A percentile compares a stretch with the other conserved stretches of the same genome.
Conservation (phyloP, 2,888 invertebrate species). For the Rotaria macrura region DNA sequence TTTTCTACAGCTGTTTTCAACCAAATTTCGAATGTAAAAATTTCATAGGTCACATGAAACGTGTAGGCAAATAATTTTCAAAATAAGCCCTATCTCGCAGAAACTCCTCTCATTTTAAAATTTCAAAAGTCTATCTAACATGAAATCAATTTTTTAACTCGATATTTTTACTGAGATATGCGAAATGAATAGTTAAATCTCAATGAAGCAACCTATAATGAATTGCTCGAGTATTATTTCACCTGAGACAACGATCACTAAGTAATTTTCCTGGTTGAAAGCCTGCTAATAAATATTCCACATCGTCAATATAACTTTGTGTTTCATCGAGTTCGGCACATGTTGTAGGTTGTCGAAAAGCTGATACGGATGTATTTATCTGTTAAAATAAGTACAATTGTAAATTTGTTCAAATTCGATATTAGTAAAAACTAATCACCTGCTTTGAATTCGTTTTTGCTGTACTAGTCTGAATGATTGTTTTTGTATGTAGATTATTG, state of each 20-base stretch:
- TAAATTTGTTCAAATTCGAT: not conserved
- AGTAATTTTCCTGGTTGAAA: constrained; percentile 10
- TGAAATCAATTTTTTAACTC: too few species aligned
- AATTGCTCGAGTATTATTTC: not conserved
- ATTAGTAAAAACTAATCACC: not conserved
- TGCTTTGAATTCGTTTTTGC: not conserved
- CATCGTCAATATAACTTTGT: constrained; percentile 13
- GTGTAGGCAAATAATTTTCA: too few species aligned
- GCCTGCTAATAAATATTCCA: not conserved
- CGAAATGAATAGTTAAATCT: too few species aligned
- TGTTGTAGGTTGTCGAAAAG: not conserved
- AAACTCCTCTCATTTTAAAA: too few species aligned
- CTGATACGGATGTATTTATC: not conserved
- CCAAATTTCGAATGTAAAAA: too few species aligned
- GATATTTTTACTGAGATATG: too few species aligned
- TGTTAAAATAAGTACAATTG: not conserved
- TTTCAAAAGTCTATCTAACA: too few species aligned
- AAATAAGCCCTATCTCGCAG: too few species aligned
- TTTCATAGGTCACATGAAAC: too few species aligned
- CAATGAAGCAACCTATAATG: too few species aligned
- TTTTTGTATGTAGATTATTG: not conserved
- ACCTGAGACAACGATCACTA: not conserved
- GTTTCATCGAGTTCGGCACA: constrained; percentile 10
- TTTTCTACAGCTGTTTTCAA: too few species aligned
- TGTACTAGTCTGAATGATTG: not conserved